Base-by-base conservation (phyloP, 2,113 vertebrate genomes). In the Zosterops borbonicus region DNA sequence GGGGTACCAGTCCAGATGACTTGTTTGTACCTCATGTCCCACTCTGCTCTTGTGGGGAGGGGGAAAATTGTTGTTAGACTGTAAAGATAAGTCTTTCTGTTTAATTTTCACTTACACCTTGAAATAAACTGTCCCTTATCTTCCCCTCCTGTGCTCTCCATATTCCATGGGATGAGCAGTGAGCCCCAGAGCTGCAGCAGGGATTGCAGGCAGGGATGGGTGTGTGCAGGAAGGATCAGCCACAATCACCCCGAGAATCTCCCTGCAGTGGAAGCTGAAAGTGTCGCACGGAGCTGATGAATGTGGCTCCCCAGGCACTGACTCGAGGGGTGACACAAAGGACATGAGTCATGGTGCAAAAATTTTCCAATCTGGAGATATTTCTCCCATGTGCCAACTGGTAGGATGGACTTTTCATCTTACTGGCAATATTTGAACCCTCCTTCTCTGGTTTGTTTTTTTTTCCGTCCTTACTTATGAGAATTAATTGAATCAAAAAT, bases 291-390 rank as follows among this genome's bases (percentile, higher is more conserved):
- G 75, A 94, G 13, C 96, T 98, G 75, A 97, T 14, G 5, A 98
- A 97, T 14, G 90, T 92, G 83, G 68, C 98, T 95, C 97, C 96
- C 9, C 85, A 96, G 19, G 94, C 94, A 18, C 98, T 97, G 1
- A 75, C 64, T 33, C 29, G 77, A 17, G 97, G 97, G 5, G 85
- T 96, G 42, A 96, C 98, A 60, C 96, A 97, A 95, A 97, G 96
- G 87, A 89, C 83, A 0, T 94, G 97, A 12, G 33, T 97, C 35
- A 62, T 29, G 1, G 96, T 98, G 77, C 97, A 97, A 91, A 98
- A 83, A 2, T 98, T 98, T 97, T 98, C 97, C 98, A 73, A 87
- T 97, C 46, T 98, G 98, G 88, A 98, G 97, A 49, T 96, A 94
- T 37, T 81, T 98, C 68, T 98, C 95, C 96, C 98, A 95, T 53